Base-by-base conservation (phyloP, 2,797 vertebrate genomes). In the Leptatherina wallacei region DNA sequence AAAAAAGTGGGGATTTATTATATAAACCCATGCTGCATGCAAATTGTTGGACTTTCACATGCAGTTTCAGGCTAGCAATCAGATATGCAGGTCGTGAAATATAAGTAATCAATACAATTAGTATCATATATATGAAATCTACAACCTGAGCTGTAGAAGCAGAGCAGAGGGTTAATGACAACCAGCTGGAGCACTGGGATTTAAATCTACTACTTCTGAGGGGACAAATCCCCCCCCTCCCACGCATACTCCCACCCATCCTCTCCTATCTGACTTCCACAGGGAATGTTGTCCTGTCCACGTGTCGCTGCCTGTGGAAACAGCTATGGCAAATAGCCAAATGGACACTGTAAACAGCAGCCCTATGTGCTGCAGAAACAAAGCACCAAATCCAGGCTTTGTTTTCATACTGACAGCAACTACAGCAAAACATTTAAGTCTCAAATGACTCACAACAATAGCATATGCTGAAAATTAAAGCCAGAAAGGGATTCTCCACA, bases 121-220 rank as follows among this genome's bases (percentile, higher is more conserved):
- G 16, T 12, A 20, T 30, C 10, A 7, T 16, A 9, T 51, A 32
- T 3, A 32, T 3, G 22, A 2, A 30, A 18, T 80, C 77, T 81
- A 71, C 64, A 70, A 22, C 52, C 60, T 65, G 47, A 77, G 36
- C 18, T 65, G 49, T 51, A 67, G 71, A 71, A 87, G 55, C 35
- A 29, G 22, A 82, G 24, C 8, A 1, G 27, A 72, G 84, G 72
- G 90, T 91, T 92, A 91, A 93, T 67, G 77, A 80, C 73, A 73
- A 91, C 83, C 91, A 91, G 84, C 80, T 92, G 88, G 78, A 71
- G 74, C 44, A 61, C 60, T 20, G 8, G 56, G 65, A 83, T 84
- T 84, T 85, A 90, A 86, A 90, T 89, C 80, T 73, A 71, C 75
- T 61, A 82, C 82, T 75, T 90, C 80, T 75, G 66, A 87, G 85